A percentile compares a stretch with the other conserved stretches of the same genome.
These are phyloP conservation scores for Rhinichthys osculus DNA, from an alignment of 2,797 vertebrate genomes.

Conservation along the genomic window DNA sequence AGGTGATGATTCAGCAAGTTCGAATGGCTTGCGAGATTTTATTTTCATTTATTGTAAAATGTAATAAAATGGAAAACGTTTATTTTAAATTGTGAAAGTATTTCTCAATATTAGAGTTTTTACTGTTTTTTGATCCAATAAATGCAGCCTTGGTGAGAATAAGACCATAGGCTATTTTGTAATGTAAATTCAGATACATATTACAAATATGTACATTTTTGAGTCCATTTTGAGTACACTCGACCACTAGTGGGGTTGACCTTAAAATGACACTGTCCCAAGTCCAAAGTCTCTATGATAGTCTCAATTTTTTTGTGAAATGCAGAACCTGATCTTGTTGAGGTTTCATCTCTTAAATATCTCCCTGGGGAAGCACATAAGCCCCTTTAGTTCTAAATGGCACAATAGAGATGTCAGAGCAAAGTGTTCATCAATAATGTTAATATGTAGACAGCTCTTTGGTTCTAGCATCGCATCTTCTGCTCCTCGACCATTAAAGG, in stretches of 20 bases:
- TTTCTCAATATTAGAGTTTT: too few relatives aligned
- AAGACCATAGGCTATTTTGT: background rate
- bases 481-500: constrained; percentile 3
- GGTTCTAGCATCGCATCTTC: constrained; percentile 13
- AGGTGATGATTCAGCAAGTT: too few relatives aligned
- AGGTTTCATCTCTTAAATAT: background rate
- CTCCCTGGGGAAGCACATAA: constrained; percentile 24
- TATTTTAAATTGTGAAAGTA: too few relatives aligned
- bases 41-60: too few relatives aligned
- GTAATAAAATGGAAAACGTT: too few relatives aligned
- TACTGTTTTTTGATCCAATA: background rate
- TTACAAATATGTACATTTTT: background rate
- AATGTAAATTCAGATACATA: background rate
- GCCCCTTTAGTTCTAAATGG: constrained; percentile 1
- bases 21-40: too few relatives aligned
- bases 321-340: constrained; percentile 9
- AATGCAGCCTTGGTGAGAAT: background rate
- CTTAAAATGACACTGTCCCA: background rate
- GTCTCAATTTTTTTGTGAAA: background rate
- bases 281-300: background rate
- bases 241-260: background rate
- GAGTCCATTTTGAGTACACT: background rate
- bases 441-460: constrained; percentile 17
- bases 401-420: constrained; percentile 7
- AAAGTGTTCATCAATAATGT: constrained; percentile 11